A percentile compares a stretch with the other conserved stretches of the same genome.
Conservation (phyloP, 2,888 invertebrate genomes). For the Himalopsyche tibetana region DNA sequence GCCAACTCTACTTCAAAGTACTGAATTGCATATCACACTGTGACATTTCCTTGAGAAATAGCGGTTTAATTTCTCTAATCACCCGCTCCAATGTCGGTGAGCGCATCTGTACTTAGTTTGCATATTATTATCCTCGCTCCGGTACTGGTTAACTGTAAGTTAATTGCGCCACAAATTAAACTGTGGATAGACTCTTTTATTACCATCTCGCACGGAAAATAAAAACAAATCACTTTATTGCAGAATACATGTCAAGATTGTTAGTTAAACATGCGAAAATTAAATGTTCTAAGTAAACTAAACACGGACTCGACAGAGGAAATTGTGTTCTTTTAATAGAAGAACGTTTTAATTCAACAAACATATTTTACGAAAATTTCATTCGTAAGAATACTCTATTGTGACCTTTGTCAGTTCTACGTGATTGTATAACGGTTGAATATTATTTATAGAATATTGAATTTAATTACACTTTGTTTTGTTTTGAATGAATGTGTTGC, state of each 20-base stretch:
- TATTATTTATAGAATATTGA: too few species aligned
- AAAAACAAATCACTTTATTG: background rate
- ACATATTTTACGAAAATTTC: too few species aligned
- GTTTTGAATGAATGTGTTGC: too few species aligned
- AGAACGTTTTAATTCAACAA: too few species aligned
- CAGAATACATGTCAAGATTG: background rate
- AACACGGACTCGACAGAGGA: too few species aligned
- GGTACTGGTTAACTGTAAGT: background rate
- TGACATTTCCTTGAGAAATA: constrained; percentile 53
- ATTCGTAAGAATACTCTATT: too few species aligned
- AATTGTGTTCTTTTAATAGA: too few species aligned
- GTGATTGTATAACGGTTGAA: too few species aligned
- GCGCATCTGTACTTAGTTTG: background rate
- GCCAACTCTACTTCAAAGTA: background rate
- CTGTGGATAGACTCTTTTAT: background rate
- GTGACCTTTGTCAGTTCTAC: too few species aligned
- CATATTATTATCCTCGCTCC: constrained; percentile 11
- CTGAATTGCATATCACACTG: background rate
- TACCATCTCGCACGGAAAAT: background rate
- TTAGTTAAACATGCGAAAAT: background rate
- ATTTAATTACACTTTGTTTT: too few species aligned
- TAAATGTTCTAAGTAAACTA: background rate
- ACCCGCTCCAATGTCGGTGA: background rate
- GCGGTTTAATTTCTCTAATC: background rate
- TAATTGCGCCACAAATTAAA: constrained; percentile 14